phyloP scores from a whole-genome alignment of 2,797 vertebrate genomes.

The Enteromius argenteus region DNA sequence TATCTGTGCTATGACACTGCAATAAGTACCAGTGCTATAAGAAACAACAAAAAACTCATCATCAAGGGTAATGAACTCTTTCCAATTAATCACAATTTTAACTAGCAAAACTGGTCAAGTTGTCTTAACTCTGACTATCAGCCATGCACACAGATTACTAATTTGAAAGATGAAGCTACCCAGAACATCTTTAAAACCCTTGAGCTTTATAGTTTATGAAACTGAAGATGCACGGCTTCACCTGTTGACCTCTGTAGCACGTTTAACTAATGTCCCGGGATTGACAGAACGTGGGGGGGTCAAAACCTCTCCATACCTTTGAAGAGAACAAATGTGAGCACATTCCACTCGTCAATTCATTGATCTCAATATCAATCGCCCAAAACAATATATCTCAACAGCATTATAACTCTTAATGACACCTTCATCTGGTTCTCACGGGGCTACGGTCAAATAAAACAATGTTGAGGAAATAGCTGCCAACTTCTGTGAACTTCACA shows the following conservation, averaged over 20 bases:
- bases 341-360: slow-evolving; percentile 29
- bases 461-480: slow-evolving; percentile 23
- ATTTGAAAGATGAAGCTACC: not conserved
- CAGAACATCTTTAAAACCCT: not conserved
- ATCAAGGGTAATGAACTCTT: not conserved
- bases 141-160: slow-evolving; percentile 1
- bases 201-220: slow-evolving; percentile 22
- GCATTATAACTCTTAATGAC: slow-evolving; percentile 11
- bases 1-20: not conserved
- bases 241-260: slow-evolving; percentile 43
- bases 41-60: not conserved
- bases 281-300: slow-evolving; percentile 17
- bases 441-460: slow-evolving; percentile 8
- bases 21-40: not conserved
- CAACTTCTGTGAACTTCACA: slow-evolving; percentile 32
- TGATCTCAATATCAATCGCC: not conserved
- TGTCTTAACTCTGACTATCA: slow-evolving; percentile 15
- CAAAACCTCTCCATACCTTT: slow-evolving; percentile 35
- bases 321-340: slow-evolving; percentile 41
- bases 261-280: slow-evolving; percentile 42
- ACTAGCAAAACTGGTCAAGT: not conserved
- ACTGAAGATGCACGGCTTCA: slow-evolving; percentile 21
- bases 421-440: not conserved
- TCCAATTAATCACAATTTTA: not conserved
- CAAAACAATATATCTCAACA: not conserved